A percentile compares a stretch with the other conserved stretches of the same genome.
These are phyloP conservation scores for Cricetomys ansorgei DNA, from an alignment of 2,113 vertebrate species.

Conservation along the genomic window DNA sequence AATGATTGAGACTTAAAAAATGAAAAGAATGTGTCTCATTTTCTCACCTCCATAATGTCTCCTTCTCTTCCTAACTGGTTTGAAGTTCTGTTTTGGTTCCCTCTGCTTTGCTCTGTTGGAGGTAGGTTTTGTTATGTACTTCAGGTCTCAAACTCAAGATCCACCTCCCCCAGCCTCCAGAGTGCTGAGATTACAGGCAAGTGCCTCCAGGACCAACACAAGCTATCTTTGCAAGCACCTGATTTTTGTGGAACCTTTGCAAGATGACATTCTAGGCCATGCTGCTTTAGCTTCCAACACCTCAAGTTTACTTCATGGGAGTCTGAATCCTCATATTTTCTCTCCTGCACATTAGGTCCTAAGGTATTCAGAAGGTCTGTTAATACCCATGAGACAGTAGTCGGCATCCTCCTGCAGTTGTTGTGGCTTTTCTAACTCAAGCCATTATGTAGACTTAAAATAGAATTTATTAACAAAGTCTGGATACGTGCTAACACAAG, in stretches of 20 bases:
- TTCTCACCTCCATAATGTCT: background rate
- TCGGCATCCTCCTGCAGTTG: background rate
- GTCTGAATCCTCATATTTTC: background rate
- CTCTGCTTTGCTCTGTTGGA: background rate
- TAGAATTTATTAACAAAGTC: background rate
- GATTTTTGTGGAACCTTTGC: background rate
- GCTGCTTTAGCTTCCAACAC: background rate
- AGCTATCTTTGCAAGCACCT: background rate
- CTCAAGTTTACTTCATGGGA: background rate
- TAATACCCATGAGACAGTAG: too few relatives aligned
- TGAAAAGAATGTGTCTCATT: background rate
- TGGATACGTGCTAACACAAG: background rate
- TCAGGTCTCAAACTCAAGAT: too few relatives aligned
- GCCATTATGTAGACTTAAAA: background rate
- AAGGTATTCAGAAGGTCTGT: background rate
- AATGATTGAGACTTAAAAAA: background rate
- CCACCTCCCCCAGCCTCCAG: background rate
- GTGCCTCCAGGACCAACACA: background rate
- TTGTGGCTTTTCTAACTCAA: background rate
- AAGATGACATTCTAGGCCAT: background rate
- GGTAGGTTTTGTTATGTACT: background rate
- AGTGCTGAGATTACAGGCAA: background rate
- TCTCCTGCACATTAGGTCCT: background rate
- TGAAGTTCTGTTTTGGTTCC: background rate
- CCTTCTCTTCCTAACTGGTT: background rate